A percentile compares a stretch with the other conserved stretches of the same genome.
phyloP scores from a whole-genome alignment of 35 echinoderm and acorn worm genomes.

The Apostichopus japonicus region DNA sequence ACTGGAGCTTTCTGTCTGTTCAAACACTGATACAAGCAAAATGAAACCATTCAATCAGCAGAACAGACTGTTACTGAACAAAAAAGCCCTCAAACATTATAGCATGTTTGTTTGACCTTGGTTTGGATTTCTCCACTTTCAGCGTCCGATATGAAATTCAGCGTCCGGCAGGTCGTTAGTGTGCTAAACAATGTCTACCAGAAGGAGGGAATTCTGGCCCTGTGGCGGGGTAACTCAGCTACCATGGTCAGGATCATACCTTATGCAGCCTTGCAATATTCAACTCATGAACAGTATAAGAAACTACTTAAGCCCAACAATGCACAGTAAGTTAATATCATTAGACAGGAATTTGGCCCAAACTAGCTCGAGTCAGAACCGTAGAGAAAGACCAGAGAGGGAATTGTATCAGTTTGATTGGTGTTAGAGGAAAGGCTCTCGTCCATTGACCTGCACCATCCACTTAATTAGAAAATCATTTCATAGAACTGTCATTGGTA shows the following conservation, averaged over 20 bases:
- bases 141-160: slow-evolving; percentile 93
- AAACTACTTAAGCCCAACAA: slow-evolving; percentile 76
- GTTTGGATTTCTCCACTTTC: slow-evolving; percentile 1
- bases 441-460: too few relatives aligned
- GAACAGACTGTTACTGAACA: background rate
- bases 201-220: slow-evolving; percentile 79
- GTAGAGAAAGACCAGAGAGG: too few relatives aligned
- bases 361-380: too few relatives aligned
- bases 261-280: slow-evolving; percentile 95
- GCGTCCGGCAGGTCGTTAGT: slow-evolving; percentile 58
- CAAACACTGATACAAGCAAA: too few relatives aligned
- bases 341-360: background rate
- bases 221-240: slow-evolving; percentile 97
- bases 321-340: slow-evolving; percentile 84
- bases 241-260: slow-evolving; percentile 97
- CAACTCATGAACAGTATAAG: slow-evolving; percentile 97
- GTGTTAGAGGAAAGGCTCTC: too few relatives aligned
- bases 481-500: too few relatives aligned
- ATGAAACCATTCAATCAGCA: background rate
- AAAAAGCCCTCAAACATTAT: background rate
- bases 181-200: slow-evolving; percentile 78
- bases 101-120: too few relatives aligned
- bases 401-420: too few relatives aligned
- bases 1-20: too few relatives aligned
- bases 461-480: too few relatives aligned